Evolutionary conservation across 1,140 invertebrate species (phyloP).

Genomic region (Reticulitermes speratus): DNA sequence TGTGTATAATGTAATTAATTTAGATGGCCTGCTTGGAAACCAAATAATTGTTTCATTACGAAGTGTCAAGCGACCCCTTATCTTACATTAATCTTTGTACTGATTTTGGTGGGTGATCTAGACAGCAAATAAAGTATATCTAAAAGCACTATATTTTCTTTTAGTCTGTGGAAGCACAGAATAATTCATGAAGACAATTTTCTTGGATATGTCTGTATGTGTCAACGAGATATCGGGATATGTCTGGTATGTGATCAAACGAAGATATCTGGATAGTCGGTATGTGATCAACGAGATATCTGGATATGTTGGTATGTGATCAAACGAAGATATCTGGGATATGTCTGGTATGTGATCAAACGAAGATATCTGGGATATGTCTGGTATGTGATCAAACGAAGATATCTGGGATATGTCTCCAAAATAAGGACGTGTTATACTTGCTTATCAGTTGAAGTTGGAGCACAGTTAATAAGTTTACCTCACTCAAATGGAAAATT

Average conservation of each 20-base stretch:
- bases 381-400: too few relatives aligned
- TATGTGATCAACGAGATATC: too few relatives aligned
- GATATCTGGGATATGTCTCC: background rate
- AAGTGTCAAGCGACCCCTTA: too few relatives aligned
- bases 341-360: background rate
- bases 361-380: background rate
- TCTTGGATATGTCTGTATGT: background rate
- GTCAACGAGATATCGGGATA: background rate
- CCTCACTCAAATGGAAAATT: background rate
- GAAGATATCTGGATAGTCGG: background rate
- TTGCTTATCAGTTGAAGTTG: background rate
- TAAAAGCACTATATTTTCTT: background rate
- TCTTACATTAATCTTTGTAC: too few relatives aligned
- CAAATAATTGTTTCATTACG: too few relatives aligned
- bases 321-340: too few relatives aligned
- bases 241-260: background rate
- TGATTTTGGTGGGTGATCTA: background rate
- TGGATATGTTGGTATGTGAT: too few relatives aligned
- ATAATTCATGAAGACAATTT: conserved; percentile 5
- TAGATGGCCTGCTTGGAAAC: too few relatives aligned
- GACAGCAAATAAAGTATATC: background rate
- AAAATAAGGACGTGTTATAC: background rate
- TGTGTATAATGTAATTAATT: too few relatives aligned
- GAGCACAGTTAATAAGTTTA: background rate
- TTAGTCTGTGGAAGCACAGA: background rate